Evolutionary conservation across 2,797 vertebrate genomes (phyloP), one percentile per base, ranked within the genome.

Genomic region (Crenichthys baileyi): DNA sequence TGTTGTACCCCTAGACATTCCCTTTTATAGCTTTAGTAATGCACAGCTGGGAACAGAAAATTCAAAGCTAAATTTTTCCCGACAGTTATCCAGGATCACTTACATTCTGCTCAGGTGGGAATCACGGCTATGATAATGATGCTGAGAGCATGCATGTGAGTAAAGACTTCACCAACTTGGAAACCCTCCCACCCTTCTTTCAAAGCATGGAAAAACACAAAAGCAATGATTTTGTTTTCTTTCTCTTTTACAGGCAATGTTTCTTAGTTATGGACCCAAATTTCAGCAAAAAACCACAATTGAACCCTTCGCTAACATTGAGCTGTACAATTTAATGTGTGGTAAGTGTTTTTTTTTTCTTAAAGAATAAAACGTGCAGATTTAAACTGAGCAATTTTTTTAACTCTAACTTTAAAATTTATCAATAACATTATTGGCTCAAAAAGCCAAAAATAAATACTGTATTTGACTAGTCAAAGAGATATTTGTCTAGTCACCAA

Each of bases 301-400:
- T 0, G 93, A 96, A 7, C 95, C 96, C 0, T 96, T 96, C 79
- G 91, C 93, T 77, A 96, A 95, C 84, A 79, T 94, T 15, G 96
- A 96, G 87, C 90, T 96, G 0, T 96, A 96, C 87, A 96, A 96
- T 70, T 93, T 96, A 2, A 96, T 96, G 94, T 96, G 96, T 79
- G 96, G 96, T 96, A 84, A 91, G 80, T 73, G 50, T 9, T 36
- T 36, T 72, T 20, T n/a, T 51, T 63, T 31, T 9, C 12, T 11
- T 2, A 68, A 60, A 48, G 53, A 61, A 29, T 36, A 73, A 46
- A 9, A 46, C 7, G 1, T 41, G 39, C 5, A 2, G 22, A 41
- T 3, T 16, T 8, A n/a, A 20, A 56, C 4, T n/a, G 1, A 8
- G 15, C 7, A 1, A 26, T 18, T 12, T 26, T 44, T 0, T 44